Evolutionary conservation across 2,888 invertebrate genomes (phyloP).

Genomic region (Eupithecia exiguata): DNA sequence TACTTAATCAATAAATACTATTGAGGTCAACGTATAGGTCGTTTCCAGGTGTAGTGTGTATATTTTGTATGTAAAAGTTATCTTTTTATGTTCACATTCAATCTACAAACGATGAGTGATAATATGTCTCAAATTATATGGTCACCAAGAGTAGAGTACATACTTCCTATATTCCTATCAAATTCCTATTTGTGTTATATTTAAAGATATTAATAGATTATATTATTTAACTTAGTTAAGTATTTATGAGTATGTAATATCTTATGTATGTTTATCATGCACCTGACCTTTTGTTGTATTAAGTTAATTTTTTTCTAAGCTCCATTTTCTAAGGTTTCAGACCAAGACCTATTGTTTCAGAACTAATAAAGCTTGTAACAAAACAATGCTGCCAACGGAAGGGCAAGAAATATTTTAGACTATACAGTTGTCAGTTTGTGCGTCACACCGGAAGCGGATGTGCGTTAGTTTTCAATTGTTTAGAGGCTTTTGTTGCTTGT

Average conservation of each 20-base stretch:
- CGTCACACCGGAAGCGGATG: constrained; percentile 55
- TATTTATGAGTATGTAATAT: background rate
- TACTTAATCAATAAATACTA: too few species aligned
- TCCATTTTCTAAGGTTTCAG: background rate
- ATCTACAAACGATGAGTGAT: background rate
- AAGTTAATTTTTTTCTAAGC: background rate
- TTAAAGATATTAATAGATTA: background rate
- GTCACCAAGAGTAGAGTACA: background rate
- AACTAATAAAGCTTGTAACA: constrained; percentile 41
- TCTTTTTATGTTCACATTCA: background rate
- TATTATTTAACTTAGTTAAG: background rate
- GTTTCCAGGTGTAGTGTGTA: background rate
- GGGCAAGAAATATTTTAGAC: constrained; percentile 46
- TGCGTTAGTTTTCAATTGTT: constrained; percentile 58
- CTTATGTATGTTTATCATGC: background rate
- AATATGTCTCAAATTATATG: background rate
- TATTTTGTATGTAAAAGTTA: background rate
- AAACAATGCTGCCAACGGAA: constrained; percentile 38
- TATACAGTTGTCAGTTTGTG: constrained; percentile 47
- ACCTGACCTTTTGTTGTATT: background rate
- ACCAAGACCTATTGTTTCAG: constrained; percentile 36
- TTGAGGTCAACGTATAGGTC: background rate
- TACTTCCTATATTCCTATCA: background rate
- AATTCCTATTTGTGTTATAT: background rate
- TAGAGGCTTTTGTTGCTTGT: constrained; percentile 44